Evolutionary conservation across 2,797 vertebrate species (phyloP).

Genomic region (Syngnathus rostellatus): DNA sequence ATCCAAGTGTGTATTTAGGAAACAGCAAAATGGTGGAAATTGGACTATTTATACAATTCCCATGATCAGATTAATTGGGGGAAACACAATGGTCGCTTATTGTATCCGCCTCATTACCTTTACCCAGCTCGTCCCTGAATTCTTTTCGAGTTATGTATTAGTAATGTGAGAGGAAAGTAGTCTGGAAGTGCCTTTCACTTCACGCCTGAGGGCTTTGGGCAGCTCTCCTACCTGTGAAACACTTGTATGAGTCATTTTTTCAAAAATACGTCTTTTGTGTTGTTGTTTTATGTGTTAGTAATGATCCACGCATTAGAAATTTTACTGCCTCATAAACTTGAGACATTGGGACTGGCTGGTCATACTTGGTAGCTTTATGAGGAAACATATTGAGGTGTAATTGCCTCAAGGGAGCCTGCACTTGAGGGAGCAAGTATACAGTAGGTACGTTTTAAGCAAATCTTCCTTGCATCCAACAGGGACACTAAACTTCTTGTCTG

Average conservation of each 20-base stretch:
- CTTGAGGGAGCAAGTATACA: constrained; percentile 22
- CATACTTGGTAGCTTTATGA: constrained; percentile 67
- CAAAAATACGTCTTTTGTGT: constrained; percentile 53
- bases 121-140: constrained; percentile 38
- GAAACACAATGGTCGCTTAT: constrained; percentile 44
- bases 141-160: constrained; percentile 47
- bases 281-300: constrained; percentile 64
- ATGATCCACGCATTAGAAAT: constrained; percentile 61
- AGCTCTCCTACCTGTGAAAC: constrained; percentile 52
- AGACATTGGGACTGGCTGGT: constrained; percentile 61
- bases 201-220: constrained; percentile 50
- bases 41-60: constrained; percentile 36
- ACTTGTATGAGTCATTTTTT: constrained; percentile 44
- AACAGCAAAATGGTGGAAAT: constrained; percentile 33
- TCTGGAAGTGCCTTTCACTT: constrained; percentile 40
- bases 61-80: constrained; percentile 21
- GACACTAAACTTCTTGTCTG: constrained; percentile 58
- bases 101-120: constrained; percentile 43
- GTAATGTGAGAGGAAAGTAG: constrained; percentile 51
- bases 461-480: constrained; percentile 24
- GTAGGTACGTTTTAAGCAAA: constrained; percentile 52
- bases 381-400: constrained; percentile 67
- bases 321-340: constrained; percentile 68
- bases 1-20: constrained; percentile 10
- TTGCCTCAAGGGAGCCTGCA: constrained; percentile 46